Conservation (phyloP, 2,888 invertebrate genomes). For the Dicycla oo region DNA sequence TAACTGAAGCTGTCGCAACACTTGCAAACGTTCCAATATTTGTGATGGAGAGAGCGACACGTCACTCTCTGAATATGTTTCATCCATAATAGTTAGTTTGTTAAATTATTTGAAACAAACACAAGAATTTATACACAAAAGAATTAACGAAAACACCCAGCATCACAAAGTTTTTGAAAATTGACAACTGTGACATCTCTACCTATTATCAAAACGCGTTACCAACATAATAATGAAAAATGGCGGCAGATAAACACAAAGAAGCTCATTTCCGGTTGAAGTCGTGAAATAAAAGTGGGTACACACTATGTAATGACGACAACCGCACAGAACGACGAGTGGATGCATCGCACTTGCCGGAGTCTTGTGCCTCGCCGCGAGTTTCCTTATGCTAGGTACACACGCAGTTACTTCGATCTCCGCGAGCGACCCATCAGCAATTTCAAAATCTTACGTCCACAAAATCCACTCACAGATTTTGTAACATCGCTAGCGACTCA, state of each 20-base stretch:
- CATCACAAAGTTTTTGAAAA: slow-evolving; percentile 49
- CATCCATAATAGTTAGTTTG: slow-evolving; percentile 75
- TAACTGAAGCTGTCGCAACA: slow-evolving; percentile 83
- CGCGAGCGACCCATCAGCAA: background rate
- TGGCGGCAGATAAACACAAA: background rate
- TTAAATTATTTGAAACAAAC: slow-evolving; percentile 1
- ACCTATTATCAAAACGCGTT: background rate
- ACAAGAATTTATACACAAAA: slow-evolving; percentile 6
- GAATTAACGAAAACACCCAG: slow-evolving; percentile 31
- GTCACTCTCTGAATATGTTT: slow-evolving; percentile 83
- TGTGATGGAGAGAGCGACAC: slow-evolving; percentile 84
- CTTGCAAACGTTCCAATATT: slow-evolving; percentile 84
- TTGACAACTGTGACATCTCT: slow-evolving; percentile 36
- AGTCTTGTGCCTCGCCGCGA: too few relatives aligned
- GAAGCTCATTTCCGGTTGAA: background rate
- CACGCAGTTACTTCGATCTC: background rate
- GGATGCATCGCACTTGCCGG: background rate
- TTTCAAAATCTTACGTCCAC: background rate
- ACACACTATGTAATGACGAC: too few relatives aligned
- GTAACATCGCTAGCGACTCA: background rate
- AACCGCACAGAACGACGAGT: too few relatives aligned
- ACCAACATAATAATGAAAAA: slow-evolving; percentile 8
- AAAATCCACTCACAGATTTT: too few relatives aligned
- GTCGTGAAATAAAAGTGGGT: background rate
- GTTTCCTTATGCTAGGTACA: background rate